Conservation (phyloP, 2,797 vertebrate species). For the Paedocypris micromegethes region DNA sequence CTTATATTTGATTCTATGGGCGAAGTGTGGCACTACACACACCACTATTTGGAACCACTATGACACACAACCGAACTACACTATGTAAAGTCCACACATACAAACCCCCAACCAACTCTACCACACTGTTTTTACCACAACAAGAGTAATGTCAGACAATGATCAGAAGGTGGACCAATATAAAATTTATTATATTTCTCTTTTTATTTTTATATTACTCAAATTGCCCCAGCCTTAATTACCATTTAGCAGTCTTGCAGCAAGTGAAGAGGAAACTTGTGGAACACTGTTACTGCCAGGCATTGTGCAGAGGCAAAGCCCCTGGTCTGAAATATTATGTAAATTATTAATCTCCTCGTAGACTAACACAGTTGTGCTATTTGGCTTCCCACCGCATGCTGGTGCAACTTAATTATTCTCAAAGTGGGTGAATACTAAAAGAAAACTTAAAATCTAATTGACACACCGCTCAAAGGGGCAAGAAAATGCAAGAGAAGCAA, state of each 20-base stretch:
- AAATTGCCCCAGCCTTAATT: constrained; percentile 48
- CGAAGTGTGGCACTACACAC: too few relatives aligned
- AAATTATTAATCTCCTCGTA: constrained; percentile 68
- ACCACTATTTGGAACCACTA: too few relatives aligned
- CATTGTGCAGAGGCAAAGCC: constrained; percentile 54
- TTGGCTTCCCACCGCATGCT: constrained; percentile 54
- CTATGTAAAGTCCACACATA: too few relatives aligned
- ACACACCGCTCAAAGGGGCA: too few relatives aligned
- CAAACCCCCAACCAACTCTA: too few relatives aligned
- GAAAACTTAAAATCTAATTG: not conserved
- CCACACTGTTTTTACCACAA: too few relatives aligned
- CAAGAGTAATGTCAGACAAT: constrained; percentile 20
- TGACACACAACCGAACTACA: too few relatives aligned
- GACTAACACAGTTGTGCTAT: constrained; percentile 61
- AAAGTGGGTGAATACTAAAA: constrained; percentile 21
- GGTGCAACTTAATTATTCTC: constrained; percentile 62
- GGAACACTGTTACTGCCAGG: constrained; percentile 59
- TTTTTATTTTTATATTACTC: constrained; percentile 16
- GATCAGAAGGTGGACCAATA: constrained; percentile 27
- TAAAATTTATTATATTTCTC: constrained; percentile 9
- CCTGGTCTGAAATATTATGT: constrained; percentile 64
- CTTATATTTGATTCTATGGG: too few relatives aligned
- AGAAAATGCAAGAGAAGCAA: too few relatives aligned
- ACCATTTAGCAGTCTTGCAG: constrained; percentile 40
- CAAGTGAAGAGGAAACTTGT: constrained; percentile 58